Evolutionary conservation across 1,140 invertebrate genomes (phyloP).

Genomic region (Pseudomyrmex cubaensis): DNA sequence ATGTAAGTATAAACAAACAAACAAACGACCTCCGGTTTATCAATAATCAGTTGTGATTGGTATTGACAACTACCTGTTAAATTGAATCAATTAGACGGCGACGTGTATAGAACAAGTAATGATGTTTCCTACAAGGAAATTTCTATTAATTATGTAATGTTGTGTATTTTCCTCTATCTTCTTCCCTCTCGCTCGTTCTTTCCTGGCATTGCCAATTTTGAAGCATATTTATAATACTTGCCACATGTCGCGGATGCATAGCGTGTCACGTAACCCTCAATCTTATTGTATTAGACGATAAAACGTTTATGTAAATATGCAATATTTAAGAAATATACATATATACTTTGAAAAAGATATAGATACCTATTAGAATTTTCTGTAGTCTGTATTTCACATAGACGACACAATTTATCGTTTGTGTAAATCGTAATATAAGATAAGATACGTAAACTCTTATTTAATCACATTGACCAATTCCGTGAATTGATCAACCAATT

Average conservation of each 20-base stretch:
- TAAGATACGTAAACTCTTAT: too few species aligned
- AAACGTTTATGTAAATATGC: neutral
- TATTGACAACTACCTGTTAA: neutral
- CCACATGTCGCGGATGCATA: neutral
- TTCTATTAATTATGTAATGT: slow-evolving; percentile 53
- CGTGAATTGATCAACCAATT: too few species aligned
- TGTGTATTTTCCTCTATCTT: neutral
- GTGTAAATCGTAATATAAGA: neutral
- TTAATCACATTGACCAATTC: too few species aligned
- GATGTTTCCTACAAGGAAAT: neutral
- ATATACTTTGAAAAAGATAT: neutral
- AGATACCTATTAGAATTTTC: neutral
- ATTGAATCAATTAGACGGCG: neutral
- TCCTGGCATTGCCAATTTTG: neutral
- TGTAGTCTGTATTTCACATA: too few species aligned
- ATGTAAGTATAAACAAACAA: slow-evolving; percentile 50
- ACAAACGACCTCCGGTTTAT: neutral
- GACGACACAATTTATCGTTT: neutral
- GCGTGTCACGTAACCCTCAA: neutral
- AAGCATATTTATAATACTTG: neutral
- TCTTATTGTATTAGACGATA: neutral
- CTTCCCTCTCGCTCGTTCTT: too few species aligned
- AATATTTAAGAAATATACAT: neutral
- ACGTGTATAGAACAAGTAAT: neutral
- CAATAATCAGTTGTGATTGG: neutral